A percentile compares a stretch with the other conserved stretches of the same genome.
Conservation (phyloP, 2,888 invertebrate species). For the Syrphus vitripennis region DNA sequence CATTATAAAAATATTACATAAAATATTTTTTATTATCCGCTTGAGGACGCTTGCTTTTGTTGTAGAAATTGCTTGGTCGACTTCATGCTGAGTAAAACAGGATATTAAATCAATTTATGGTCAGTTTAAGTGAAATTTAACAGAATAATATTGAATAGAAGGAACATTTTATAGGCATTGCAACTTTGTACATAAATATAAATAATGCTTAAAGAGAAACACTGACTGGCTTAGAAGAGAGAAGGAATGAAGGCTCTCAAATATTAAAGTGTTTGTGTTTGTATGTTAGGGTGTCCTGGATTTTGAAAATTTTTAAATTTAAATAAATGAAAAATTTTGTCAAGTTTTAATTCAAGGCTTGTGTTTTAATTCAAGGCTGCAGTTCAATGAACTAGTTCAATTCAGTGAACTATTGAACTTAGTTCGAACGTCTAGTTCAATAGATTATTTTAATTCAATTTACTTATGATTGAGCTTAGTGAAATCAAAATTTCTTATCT, state of each 20-base stretch:
- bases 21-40: conserved; percentile 1
- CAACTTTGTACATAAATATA: background rate
- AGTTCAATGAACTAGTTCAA: too few relatives aligned
- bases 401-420: too few relatives aligned
- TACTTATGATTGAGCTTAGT: too few relatives aligned
- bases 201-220: background rate
- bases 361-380: too few relatives aligned
- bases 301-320: too few relatives aligned
- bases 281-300: too few relatives aligned
- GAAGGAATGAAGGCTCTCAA: background rate
- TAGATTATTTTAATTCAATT: too few relatives aligned
- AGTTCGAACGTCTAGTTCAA: too few relatives aligned
- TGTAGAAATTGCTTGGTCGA: background rate
- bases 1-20: background rate
- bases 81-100: background rate
- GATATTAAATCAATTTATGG: conserved; percentile 24
- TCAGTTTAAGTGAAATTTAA: conserved; percentile 7
- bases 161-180: background rate
- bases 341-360: too few relatives aligned
- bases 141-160: background rate
- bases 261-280: too few relatives aligned
- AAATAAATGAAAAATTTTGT: too few relatives aligned
- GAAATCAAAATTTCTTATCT: too few relatives aligned
- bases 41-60: background rate
- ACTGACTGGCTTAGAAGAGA: background rate